Percentiles rank a stretch among this genome's conserved stretches.
Evolutionary conservation across 2,888 invertebrate species (phyloP).

Genomic region (Capitulum mitella): DNA sequence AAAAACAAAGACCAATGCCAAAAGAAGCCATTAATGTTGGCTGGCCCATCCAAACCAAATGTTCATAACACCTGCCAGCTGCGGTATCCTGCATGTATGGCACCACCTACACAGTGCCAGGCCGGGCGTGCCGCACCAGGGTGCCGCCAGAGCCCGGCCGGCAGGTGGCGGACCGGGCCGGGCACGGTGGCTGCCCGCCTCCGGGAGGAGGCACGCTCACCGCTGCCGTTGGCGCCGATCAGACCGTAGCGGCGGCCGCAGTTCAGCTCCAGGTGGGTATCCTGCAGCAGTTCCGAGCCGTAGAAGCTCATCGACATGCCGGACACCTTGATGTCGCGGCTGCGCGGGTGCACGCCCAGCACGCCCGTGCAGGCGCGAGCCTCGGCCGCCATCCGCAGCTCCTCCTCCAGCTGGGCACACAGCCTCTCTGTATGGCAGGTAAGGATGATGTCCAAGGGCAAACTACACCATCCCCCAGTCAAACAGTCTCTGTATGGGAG

Average conservation of each 20-base stretch:
- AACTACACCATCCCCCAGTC: too few relatives aligned
- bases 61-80: too few relatives aligned
- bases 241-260: slow-evolving; percentile 94
- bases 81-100: too few relatives aligned
- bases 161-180: too few relatives aligned
- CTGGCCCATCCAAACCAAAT: too few relatives aligned
- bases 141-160: too few relatives aligned
- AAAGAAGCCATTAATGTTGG: too few relatives aligned
- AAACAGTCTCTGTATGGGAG: too few relatives aligned
- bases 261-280: slow-evolving; percentile 93
- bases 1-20: too few relatives aligned
- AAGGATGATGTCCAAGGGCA: too few relatives aligned
- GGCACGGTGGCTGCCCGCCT: not conserved
- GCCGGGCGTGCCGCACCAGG: too few relatives aligned
- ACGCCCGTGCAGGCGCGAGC: slow-evolving; percentile 92
- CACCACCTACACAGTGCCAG: too few relatives aligned
- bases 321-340: slow-evolving; percentile 91
- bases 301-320: slow-evolving; percentile 97
- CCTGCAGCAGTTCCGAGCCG: slow-evolving; percentile 89
- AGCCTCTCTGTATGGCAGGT: slow-evolving; percentile 75
- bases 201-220: slow-evolving; percentile 51
- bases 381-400: slow-evolving; percentile 86
- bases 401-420: slow-evolving; percentile 77
- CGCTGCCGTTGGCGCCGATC: slow-evolving; percentile 95
- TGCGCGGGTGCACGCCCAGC: slow-evolving; percentile 87